Base-by-base conservation (phyloP, 2,888 invertebrate species). In the Andrena trimmerana region DNA sequence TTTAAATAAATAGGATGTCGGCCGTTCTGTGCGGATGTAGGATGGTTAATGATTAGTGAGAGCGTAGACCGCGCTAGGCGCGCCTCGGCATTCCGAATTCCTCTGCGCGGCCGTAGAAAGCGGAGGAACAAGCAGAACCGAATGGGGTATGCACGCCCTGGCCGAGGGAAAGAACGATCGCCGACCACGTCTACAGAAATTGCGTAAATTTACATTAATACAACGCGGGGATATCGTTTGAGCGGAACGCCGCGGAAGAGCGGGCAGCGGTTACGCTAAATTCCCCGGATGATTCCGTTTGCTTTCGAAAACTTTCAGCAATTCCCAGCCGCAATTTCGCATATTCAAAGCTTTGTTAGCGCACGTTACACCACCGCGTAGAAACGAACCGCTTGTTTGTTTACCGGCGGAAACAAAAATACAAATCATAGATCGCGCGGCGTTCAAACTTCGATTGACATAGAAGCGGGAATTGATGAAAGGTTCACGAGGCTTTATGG, bases 201-300 rank as follows among this genome's bases (percentile, higher is more conserved):
- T 81, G 79, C 78, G 79, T 79, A 86, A 84, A 86, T 90, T 87
- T 86, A 86, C 85, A 85, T 74, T 81, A 75, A 78, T 79, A 75
- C 71, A 78, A 71, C 31, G 63, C 42, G 24, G 20, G 54, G 29
- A 63, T 78, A 84, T 69, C 73, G 73, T 83, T 81, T 59, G 60
- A 74, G 54, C 52, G 10, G 27, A 59, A 27, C 24, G 29, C 60
- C n/a, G 33, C 3, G 42, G 27, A 27, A 52, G 27, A 27, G 54
- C 59, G 20, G 10, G 24, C 24, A 27, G 50, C 54, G 42, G 27
- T 54, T 33, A 24, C 33, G 57, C 50, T 73, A 66, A 81, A 83
- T 83, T 81, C 77, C 66, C 48, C 10, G 66, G 65, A 60, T 83
- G 60, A 71, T 77, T 77, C 54, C 66, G 66, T 81, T 83, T 72